These are phyloP conservation scores for Geodia barretti DNA, from an alignment of 37 sponge, comb jelly and placozoan genomes.

Conservation along the genomic window DNA sequence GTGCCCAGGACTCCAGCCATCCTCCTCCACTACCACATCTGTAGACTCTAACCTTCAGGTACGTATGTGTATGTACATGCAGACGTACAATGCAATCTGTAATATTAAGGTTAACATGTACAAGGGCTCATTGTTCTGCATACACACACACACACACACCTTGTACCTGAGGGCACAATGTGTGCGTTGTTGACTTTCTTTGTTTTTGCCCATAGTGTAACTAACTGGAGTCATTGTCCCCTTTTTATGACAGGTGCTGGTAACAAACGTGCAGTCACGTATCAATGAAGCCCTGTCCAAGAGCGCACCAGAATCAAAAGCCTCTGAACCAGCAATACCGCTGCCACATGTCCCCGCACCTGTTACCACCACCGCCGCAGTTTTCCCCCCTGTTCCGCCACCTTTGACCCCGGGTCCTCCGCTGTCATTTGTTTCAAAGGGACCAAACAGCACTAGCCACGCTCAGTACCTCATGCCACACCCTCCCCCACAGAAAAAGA, in stretches of 20 bases:
- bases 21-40: neutral
- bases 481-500: neutral
- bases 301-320: neutral
- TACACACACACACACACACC: no score
- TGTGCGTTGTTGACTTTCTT: no score
- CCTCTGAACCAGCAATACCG: neutral
- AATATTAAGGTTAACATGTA: no score
- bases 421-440: neutral
- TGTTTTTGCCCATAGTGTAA: no score
- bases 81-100: neutral
- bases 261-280: constrained; percentile 18
- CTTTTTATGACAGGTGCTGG: neutral
- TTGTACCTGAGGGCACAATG: no score
- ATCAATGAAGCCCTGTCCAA: constrained; percentile 8
- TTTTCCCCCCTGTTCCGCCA: neutral
- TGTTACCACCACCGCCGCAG: neutral
- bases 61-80: neutral
- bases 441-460: neutral
- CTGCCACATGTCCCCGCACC: neutral
- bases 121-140: no score
- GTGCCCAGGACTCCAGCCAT: neutral
- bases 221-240: no score
- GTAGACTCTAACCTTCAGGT: neutral
- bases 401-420: neutral
- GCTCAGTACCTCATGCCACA: neutral